These are phyloP conservation scores for Lates calcarifer DNA, from an alignment of 2,113 vertebrate genomes.

Conservation along the genomic window DNA sequence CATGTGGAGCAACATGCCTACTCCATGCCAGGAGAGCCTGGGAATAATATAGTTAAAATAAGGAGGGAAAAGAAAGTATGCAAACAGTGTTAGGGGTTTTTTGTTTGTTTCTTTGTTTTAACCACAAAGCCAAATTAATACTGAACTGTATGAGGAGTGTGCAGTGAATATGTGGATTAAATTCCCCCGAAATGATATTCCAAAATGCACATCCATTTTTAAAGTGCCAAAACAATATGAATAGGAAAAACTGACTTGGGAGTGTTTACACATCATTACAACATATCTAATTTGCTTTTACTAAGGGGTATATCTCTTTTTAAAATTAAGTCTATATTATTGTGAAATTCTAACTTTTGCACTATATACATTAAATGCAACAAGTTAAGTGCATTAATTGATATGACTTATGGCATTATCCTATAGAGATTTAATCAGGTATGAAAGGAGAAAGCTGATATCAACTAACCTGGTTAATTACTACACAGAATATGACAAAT, in stretches of 20 bases:
- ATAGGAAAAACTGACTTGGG: not conserved
- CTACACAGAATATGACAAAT: not conserved
- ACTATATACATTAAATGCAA: not conserved
- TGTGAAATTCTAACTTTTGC: too few relatives aligned
- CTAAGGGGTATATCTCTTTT: not conserved
- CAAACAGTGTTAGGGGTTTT: not conserved
- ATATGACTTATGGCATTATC: not conserved
- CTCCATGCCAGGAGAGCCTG: slow-evolving; percentile 80
- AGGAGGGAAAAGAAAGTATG: not conserved
- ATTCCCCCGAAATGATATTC: too few relatives aligned
- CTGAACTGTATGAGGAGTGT: too few relatives aligned
- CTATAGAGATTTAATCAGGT: not conserved
- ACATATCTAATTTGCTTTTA: not conserved
- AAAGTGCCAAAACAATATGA: too few relatives aligned
- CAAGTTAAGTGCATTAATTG: too few relatives aligned
- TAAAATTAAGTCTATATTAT: not conserved
- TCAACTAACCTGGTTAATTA: not conserved
- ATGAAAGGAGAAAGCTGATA: not conserved
- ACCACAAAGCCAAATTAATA: not conserved
- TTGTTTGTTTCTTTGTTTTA: too few relatives aligned
- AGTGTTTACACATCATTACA: not conserved
- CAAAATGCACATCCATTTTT: too few relatives aligned
- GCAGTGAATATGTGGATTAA: too few relatives aligned
- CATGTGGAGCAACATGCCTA: slow-evolving; percentile 65
- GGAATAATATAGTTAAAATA: not conserved